Percentiles rank a stretch among this genome's conserved stretches.
phyloP scores from a whole-genome alignment of 2,888 invertebrate genomes.

The Ophion ellenae region DNA sequence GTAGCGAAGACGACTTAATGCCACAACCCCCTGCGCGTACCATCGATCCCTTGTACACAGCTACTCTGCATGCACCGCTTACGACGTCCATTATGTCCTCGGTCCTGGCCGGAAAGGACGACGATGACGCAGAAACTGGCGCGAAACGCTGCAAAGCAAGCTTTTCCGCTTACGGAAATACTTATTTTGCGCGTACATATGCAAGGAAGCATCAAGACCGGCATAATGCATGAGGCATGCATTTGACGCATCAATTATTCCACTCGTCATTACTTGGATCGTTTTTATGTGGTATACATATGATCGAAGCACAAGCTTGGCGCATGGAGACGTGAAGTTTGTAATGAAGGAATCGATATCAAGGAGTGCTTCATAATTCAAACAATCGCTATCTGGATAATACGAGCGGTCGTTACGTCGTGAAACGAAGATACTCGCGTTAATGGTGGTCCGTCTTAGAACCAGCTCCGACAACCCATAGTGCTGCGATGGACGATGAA shows the following conservation, averaged over 20 bases:
- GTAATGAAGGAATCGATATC: slow-evolving; percentile 7
- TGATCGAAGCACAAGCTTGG: slow-evolving; percentile 11
- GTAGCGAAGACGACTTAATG: slow-evolving; percentile 32
- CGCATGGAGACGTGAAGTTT: background rate
- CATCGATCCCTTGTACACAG: slow-evolving; percentile 14
- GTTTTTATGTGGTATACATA: background rate
- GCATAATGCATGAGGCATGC: slow-evolving; percentile 1
- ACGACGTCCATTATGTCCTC: slow-evolving; percentile 46
- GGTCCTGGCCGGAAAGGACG: slow-evolving; percentile 14
- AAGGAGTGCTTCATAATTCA: background rate
- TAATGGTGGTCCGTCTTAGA: slow-evolving; percentile 15
- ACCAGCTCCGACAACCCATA: slow-evolving; percentile 1
- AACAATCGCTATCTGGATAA: background rate
- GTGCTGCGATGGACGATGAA: slow-evolving; percentile 45
- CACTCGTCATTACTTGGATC: background rate
- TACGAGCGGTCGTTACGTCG: background rate
- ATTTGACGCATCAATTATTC: slow-evolving; percentile 30
- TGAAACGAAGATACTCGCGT: background rate
- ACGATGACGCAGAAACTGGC: slow-evolving; percentile 5
- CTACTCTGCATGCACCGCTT: slow-evolving; percentile 43
- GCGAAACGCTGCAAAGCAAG: too few relatives aligned
- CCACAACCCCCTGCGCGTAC: background rate
- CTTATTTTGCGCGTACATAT: background rate
- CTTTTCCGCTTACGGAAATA: too few relatives aligned
- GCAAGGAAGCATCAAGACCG: background rate